Conservation (phyloP, 2,797 vertebrate genomes). For the Poeciliopsis paucimaculata region DNA sequence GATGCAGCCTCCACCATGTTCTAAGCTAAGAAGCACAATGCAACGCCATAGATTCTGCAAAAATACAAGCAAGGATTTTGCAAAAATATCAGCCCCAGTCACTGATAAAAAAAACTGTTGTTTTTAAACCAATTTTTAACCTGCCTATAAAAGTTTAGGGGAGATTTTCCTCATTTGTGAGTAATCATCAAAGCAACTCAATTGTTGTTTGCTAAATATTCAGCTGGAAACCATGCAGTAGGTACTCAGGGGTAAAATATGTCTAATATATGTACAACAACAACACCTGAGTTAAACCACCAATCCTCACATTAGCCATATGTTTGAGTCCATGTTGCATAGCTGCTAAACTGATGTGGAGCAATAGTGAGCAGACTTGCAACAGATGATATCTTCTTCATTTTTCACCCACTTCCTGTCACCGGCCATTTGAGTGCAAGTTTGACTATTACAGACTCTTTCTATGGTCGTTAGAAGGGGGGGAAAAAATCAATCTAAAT, state of each 20-base stretch:
- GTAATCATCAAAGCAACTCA: not conserved
- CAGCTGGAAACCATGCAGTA: constrained; percentile 14
- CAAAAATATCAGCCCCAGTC: not conserved
- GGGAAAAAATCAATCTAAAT: constrained; percentile 29
- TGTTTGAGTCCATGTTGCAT: constrained; percentile 28
- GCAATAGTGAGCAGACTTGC: constrained; percentile 37
- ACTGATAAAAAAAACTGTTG: not conserved
- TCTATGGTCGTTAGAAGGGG: not conserved
- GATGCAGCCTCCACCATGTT: not conserved
- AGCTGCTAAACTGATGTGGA: constrained; percentile 31
- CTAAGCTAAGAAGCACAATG: not conserved
- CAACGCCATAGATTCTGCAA: not conserved
- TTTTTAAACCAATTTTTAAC: not conserved
- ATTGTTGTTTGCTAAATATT: constrained; percentile 29
- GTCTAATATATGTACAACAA: constrained; percentile 39
- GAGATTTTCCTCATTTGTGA: not conserved
- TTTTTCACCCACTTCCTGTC: constrained; percentile 35
- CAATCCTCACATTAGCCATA: constrained; percentile 41
- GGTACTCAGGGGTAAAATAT: constrained; percentile 11
- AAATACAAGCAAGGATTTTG: not conserved
- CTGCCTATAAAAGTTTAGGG: not conserved
- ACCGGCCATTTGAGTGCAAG: not conserved
- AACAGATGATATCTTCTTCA: constrained; percentile 45
- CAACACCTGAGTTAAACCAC: constrained; percentile 37
- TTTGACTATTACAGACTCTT: not conserved